Conservation (phyloP, 2,797 vertebrate genomes). For the Squalus acanthias region DNA sequence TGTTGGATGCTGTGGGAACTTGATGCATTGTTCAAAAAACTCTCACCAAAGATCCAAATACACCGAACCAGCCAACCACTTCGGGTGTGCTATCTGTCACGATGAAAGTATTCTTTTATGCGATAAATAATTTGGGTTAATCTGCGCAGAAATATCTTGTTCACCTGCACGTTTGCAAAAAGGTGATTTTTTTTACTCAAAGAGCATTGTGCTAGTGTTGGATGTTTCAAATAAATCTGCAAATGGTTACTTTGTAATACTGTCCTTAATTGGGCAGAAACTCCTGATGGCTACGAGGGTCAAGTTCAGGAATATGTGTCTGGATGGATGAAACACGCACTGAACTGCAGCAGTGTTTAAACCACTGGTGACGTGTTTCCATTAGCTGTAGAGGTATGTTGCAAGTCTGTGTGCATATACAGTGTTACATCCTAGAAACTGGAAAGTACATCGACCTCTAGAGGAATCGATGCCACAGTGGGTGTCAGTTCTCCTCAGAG, state of each 20-base stretch:
- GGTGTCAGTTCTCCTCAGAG: neutral
- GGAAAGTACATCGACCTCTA: neutral
- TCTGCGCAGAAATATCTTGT: neutral
- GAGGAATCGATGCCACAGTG: neutral
- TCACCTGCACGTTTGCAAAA: neutral
- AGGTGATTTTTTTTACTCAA: neutral
- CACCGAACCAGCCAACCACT: too few species aligned
- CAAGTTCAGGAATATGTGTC: neutral
- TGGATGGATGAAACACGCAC: neutral
- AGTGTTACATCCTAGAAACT: neutral
- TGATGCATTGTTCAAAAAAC: neutral
- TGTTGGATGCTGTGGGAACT: neutral
- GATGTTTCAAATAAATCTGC: neutral
- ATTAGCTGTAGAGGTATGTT: neutral
- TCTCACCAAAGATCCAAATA: neutral
- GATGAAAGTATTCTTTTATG: neutral
- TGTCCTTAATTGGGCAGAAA: neutral
- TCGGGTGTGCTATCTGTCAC: neutral
- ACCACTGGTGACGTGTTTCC: neutral
- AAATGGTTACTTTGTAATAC: neutral
- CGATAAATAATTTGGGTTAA: neutral
- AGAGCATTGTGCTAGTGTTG: neutral
- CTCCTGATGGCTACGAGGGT: neutral
- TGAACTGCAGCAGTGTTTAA: neutral
- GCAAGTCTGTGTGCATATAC: neutral